Base-by-base conservation (phyloP, 2,113 vertebrate species). In the Diglossa brunneiventris region DNA sequence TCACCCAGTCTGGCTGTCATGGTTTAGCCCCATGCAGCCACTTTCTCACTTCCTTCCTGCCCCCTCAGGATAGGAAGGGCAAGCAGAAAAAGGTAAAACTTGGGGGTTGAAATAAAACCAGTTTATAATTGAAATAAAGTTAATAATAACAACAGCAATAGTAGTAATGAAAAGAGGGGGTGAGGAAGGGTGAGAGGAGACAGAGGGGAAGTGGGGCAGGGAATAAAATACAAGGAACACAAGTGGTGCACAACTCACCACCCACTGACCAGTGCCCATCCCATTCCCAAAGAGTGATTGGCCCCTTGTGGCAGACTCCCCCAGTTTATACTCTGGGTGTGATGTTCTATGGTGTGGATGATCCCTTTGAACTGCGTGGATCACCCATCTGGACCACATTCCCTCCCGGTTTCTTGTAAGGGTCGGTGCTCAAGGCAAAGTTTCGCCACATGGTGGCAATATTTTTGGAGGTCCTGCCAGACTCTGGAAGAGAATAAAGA, bases 321-420 rank as follows among this genome's bases (percentile, higher is more conserved):
- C 27, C 41, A 49, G 0, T 63, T 35, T 42, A 9, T 41, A 13
- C 12, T 1, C 31, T 49, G 30, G 31, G 4, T 0, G 0, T 2
- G 1, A 31, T 55, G 26, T 22, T 69, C 47, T 69, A 15, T 55
- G 30, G 8, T 37, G 31, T 49, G 41, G 26, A 55, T 33, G 26
- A 49, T 69, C n/a, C 33, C 41, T 90, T 31, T 42, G 55, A 35
- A 5, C 17, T 75, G 55, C 42, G 35, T 24, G 49, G 49, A 10
- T 76, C 55, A 22, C 24, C 28, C 35, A 17, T 62, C 21, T 0
- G 0, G 18, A 47, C 21, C 15, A 35, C 35, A 30, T 30, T 83
- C 4, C 12, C 30, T 76, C 41, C 15, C 15, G 27, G 4, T 10
- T 69, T 49, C 55, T 47, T 35, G 15, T 31, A 18, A 79, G 53